phyloP scores from a whole-genome alignment of 2,797 vertebrate genomes.

The Lacerta agilis region DNA sequence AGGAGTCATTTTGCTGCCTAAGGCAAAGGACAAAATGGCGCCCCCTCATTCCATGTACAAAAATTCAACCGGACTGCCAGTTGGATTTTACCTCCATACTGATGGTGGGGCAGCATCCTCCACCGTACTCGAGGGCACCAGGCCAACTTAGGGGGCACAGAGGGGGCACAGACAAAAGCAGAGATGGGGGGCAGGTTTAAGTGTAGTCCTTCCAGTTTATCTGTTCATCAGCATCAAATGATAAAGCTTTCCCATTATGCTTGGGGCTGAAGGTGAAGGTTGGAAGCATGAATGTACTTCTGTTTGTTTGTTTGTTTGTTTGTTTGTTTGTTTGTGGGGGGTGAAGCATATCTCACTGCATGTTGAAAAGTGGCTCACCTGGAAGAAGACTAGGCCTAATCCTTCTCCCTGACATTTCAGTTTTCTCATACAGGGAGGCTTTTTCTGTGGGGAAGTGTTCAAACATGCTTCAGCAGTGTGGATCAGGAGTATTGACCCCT shows the following conservation, averaged over 20 bases:
- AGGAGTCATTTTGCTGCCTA: too few relatives aligned
- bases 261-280: neutral
- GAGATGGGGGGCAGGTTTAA: too few relatives aligned
- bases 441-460: neutral
- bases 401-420: neutral
- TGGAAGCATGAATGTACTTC: neutral
- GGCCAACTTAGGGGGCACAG: too few relatives aligned
- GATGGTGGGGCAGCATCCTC: too few relatives aligned
- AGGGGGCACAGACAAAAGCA: too few relatives aligned
- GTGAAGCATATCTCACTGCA: neutral
- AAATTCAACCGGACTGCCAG: too few relatives aligned
- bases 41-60: too few relatives aligned
- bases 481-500: neutral
- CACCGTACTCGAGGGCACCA: too few relatives aligned
- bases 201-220: neutral
- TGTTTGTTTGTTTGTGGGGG: too few relatives aligned
- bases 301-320: too few relatives aligned
- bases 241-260: neutral
- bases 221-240: neutral
- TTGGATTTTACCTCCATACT: too few relatives aligned
- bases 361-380: neutral
- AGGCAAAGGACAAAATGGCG: too few relatives aligned
- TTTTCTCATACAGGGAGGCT: neutral
- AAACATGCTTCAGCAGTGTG: neutral
- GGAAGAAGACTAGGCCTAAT: neutral